Percentiles rank a stretch among this genome's conserved stretches.
phyloP scores from a whole-genome alignment of 2,797 vertebrate species.

The Huso huso region DNA sequence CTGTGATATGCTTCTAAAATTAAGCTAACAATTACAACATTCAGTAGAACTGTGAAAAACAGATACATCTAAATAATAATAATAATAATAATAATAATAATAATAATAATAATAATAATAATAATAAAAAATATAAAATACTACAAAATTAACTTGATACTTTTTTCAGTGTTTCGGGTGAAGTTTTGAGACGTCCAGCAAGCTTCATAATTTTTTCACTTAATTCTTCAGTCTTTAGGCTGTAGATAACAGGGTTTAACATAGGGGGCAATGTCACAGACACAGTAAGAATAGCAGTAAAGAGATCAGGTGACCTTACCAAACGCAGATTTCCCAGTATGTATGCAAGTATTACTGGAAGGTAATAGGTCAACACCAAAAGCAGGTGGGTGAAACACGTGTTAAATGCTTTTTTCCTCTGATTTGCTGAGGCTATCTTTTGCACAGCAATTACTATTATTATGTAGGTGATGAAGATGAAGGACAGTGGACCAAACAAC shows the following conservation, averaged over 20 bases:
- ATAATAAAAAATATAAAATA: too few relatives aligned
- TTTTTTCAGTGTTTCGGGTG: slow-evolving; percentile 5
- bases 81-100: too few relatives aligned
- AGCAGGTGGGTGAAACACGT: too few relatives aligned
- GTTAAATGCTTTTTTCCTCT: slow-evolving; percentile 9
- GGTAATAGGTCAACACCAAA: slow-evolving; percentile 14
- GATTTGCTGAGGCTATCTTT: slow-evolving; percentile 14
- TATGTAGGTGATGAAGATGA: slow-evolving; percentile 30
- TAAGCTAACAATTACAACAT: too few relatives aligned
- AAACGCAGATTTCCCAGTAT: background rate
- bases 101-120: too few relatives aligned
- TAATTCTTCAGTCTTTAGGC: slow-evolving; percentile 18
- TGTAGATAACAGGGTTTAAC: slow-evolving; percentile 21
- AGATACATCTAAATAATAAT: too few relatives aligned
- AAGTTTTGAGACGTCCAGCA: slow-evolving; percentile 7
- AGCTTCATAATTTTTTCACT: slow-evolving; percentile 15
- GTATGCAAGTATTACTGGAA: slow-evolving; percentile 18
- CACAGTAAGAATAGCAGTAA: slow-evolving; percentile 14
- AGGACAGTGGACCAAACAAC: slow-evolving; percentile 27
- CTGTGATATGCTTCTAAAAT: too few relatives aligned
- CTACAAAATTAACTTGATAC: background rate
- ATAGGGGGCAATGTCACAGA: slow-evolving; percentile 13
- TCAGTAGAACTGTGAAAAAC: too few relatives aligned
- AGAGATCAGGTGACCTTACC: slow-evolving; percentile 1
- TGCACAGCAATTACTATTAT: slow-evolving; percentile 25